Percentiles rank a stretch among this genome's conserved stretches.
Conservation (phyloP, 2,113 vertebrate genomes). For the Climacteris rufus region DNA sequence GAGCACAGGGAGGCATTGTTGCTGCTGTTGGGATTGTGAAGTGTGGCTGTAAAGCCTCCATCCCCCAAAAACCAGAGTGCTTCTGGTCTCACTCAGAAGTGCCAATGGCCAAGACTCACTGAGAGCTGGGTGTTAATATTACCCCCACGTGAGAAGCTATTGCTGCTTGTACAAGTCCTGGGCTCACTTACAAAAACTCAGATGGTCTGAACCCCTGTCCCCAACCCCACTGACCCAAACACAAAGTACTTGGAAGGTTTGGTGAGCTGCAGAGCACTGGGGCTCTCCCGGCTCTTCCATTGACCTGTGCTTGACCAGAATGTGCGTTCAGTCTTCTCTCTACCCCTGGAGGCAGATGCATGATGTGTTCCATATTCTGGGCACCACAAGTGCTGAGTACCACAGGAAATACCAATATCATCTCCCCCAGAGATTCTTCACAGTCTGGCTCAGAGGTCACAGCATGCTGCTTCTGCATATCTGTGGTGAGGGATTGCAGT, state of each 20-base stretch:
- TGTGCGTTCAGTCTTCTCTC: neutral
- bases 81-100: neutral
- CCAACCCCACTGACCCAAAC: neutral
- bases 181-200: neutral
- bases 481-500: slow-evolving; percentile 23
- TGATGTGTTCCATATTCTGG: neutral
- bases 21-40: neutral
- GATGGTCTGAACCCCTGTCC: neutral
- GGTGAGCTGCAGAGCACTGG: accelerated
- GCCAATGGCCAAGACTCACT: neutral
- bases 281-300: neutral
- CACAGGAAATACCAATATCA: slow-evolving; percentile 19
- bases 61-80: neutral
- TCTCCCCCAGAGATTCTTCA: neutral
- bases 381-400: neutral
- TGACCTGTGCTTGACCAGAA: neutral
- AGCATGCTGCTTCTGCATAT: neutral
- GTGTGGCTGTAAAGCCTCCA: neutral
- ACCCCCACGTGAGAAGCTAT: neutral
- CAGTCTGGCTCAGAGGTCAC: neutral
- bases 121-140: neutral
- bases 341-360: neutral
- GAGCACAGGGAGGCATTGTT: neutral
- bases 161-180: neutral
- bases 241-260: neutral